phyloP scores from a whole-genome alignment of 2,797 vertebrate genomes.

The Protonibea diacanthus region DNA sequence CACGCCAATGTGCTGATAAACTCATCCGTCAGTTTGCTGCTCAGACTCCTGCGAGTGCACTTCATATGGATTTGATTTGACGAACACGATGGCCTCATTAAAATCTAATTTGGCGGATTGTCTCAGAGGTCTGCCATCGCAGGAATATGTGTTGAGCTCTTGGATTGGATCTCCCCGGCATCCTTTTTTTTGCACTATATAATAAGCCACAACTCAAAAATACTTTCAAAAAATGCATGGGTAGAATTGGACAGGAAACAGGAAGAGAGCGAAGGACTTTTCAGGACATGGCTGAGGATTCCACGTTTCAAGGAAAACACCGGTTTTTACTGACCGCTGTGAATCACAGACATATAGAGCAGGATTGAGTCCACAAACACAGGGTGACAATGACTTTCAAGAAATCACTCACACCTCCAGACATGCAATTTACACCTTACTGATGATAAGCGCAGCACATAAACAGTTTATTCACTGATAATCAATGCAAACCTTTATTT shows the following conservation, averaged over 20 bases:
- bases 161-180: slow-evolving; percentile 9
- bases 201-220: neutral
- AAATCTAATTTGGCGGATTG: slow-evolving; percentile 58
- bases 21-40: slow-evolving; percentile 47
- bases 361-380: slow-evolving; percentile 23
- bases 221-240: neutral
- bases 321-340: slow-evolving; percentile 32
- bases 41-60: slow-evolving; percentile 42
- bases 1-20: slow-evolving; percentile 53
- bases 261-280: slow-evolving; percentile 3
- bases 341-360: slow-evolving; percentile 42
- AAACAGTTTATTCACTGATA: neutral
- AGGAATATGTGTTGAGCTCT: neutral
- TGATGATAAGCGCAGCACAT: neutral
- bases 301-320: slow-evolving; percentile 39
- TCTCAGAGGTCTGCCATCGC: slow-evolving; percentile 34
- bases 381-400: slow-evolving; percentile 56
- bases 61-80: slow-evolving; percentile 61
- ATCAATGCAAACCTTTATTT: neutral
- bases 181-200: neutral
- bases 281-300: slow-evolving; percentile 17
- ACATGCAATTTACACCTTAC: neutral
- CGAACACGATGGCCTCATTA: slow-evolving; percentile 61
- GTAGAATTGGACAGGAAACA: neutral
- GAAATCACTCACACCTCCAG: slow-evolving; percentile 30